Evolutionary conservation across 2,888 invertebrate genomes (phyloP), one percentile per base, ranked within the genome.

Genomic region (Thecophora atra): DNA sequence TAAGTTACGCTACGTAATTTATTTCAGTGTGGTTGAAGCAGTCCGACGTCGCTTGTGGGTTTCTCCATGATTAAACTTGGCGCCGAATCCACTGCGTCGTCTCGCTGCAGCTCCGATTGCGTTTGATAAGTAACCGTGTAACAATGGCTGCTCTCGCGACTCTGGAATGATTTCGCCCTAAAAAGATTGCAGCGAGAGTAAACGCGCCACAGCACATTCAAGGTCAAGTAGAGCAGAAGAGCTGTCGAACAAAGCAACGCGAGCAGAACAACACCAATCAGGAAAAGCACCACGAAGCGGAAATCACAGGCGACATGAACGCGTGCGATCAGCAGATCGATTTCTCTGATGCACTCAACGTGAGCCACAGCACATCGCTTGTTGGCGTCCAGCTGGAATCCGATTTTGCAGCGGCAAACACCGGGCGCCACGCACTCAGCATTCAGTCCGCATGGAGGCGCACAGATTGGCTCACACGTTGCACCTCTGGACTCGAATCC

Each of bases 351-450:
- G 44, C 24, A 47, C 44, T 47, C 21, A n/a, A 24, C 19, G 28
- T 6, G 17, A 44, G 47, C 21, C 15, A 7, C 8, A 19, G 24
- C 19, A 15, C 44, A 44, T 24, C 19, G 64, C 13, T 19, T 11
- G 21, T 24, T 3, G 0, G 15, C 19, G 42, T 64, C 17, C 47
- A 47, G 47, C 15, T 13, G 24, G 26, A 19, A 64, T 42, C 42
- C 64, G 21, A 24, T 21, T 6, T 19, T 21, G 17, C 64, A 64
- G 13, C 21, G 21, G 24, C 71, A 72, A 6, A 15, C 19, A 13
- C 58, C 37, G 17, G 71, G 71, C n/a, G 30, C 52, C 28, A 60
- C 28, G 21, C 71, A 72, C 13, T 17, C 17, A 13, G 58, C 51
- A 28, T 72, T 21, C 13, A 15, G 4, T 28, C 71, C 66, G 24